Evolutionary conservation across 53 echinoderm and acorn worm genomes (phyloP).

Genomic region (Luidia sarsii): DNA sequence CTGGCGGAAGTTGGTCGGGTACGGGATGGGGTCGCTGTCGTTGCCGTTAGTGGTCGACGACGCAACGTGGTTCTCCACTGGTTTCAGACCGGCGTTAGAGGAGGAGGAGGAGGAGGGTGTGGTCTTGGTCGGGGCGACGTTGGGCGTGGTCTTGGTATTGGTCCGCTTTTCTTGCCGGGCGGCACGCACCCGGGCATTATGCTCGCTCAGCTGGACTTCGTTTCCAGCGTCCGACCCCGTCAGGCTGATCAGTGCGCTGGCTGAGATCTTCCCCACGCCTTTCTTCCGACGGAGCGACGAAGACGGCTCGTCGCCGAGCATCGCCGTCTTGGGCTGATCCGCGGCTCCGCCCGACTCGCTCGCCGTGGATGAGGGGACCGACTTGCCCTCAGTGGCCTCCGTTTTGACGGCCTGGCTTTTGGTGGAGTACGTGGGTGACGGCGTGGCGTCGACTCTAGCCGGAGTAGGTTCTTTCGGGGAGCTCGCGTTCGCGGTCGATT

Average conservation of each 20-base stretch:
- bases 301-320: conserved; percentile 40
- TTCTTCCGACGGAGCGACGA: conserved; percentile 42
- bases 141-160: conserved; percentile 30
- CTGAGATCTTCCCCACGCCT: conserved; percentile 26
- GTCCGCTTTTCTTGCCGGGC: conserved; percentile 30
- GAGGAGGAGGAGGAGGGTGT: conserved; percentile 26
- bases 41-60: conserved; percentile 32
- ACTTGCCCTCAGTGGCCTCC: not conserved
- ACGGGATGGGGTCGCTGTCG: conserved; percentile 52
- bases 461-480: not conserved
- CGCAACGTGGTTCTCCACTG: conserved; percentile 4
- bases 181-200: conserved; percentile 41
- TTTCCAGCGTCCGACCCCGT: not conserved
- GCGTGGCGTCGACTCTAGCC: not conserved
- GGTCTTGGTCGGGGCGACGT: conserved; percentile 8
- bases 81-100: not conserved
- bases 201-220: conserved; percentile 39
- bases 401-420: not conserved
- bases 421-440: not conserved
- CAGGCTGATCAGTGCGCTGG: conserved; percentile 52
- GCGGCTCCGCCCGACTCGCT: not conserved
- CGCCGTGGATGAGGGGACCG: conserved; percentile 20
- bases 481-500: not conserved
- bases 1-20: conserved; percentile 69
- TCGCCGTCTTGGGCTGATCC: conserved; percentile 46